These are phyloP conservation scores for Acanthurus leucopareius DNA, from an alignment of 2,797 vertebrate species.

Conservation along the genomic window DNA sequence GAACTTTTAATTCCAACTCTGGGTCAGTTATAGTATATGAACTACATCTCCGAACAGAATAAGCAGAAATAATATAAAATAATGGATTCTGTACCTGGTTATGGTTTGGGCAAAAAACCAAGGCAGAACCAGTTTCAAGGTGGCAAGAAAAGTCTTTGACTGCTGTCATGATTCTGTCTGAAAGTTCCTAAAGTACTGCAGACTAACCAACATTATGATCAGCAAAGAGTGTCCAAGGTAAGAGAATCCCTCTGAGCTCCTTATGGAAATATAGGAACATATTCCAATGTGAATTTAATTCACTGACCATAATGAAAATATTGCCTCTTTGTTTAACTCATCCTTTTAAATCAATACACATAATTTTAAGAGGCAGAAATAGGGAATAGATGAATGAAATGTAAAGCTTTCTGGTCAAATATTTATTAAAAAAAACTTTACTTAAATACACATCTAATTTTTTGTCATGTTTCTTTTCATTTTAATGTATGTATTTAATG, in stretches of 20 bases:
- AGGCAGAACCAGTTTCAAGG: not conserved
- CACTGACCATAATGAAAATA: not conserved
- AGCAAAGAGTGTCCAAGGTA: not conserved
- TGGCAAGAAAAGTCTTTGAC: not conserved
- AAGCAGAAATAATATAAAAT: slow-evolving; percentile 1
- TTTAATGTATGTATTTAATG: not conserved
- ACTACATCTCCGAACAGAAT: slow-evolving; percentile 10
- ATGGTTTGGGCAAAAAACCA: not conserved
- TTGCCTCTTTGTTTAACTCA: not conserved
- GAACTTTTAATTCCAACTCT: not conserved
- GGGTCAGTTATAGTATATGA: not conserved
- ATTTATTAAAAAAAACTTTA: not conserved
- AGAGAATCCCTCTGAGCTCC: not conserved
- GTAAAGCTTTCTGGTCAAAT: not conserved
- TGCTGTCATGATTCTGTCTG: not conserved
- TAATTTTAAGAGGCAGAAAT: not conserved
- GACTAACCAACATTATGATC: not conserved
- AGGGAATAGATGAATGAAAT: not conserved
- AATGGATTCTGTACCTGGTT: not conserved
- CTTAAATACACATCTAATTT: too few relatives aligned
- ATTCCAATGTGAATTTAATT: not conserved
- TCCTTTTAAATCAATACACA: not conserved
- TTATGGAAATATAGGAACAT: slow-evolving; percentile 2
- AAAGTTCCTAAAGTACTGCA: not conserved
- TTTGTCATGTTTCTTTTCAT: not conserved